Evolutionary conservation across 2,797 vertebrate genomes (phyloP), one percentile per base, ranked within the genome.

Genomic region (Sylvilagus floridanus): DNA sequence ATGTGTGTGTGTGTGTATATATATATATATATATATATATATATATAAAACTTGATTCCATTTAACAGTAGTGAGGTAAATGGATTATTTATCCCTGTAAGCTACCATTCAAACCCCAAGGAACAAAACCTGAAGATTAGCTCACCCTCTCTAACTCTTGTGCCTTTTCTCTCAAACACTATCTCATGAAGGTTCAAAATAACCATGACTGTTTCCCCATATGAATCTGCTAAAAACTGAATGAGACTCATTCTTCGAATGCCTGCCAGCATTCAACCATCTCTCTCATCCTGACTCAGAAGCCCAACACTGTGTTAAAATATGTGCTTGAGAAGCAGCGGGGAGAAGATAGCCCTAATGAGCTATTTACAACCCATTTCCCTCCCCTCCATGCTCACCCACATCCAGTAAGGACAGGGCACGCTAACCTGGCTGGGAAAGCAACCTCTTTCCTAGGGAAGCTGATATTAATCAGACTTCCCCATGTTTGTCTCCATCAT

Each of bases 391-490:
- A 47, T 8, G 13, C 71, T 32, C 13, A 0, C 57, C 47, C 17
- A 28, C 35, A 11, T 63, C 81, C 93, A 78, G 12, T 6, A 6
- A 68, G 79, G 2, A 76, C 7, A 89, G 42, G 24, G 42, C 50
- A 69, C 77, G 52, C 17, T 2, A 22, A 32, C 60, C 37, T 0
- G 69, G 47, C 1, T 54, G 37, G 87, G 26, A 63, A 66, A 94
- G 85, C 89, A 77, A 54, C 32, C 65, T 63, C 77, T 81, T 92
- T 95, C 90, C 73, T 63, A 26, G 78, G 95, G 93, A 96, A 94
- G 87, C 12, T 82, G 92, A 95, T 73, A 28, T 10, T 90, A 94
- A 96, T 97, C 88, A 78, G 37, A 91, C 78, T 95, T 97, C 95
- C 92, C 75, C 32, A 0, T 21, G 87, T 95, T 95, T 96, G 28